Evolutionary conservation across 2,113 vertebrate genomes (phyloP), one percentile per base, ranked within the genome.

Genomic region (Ptychochromis oligacanthus): DNA sequence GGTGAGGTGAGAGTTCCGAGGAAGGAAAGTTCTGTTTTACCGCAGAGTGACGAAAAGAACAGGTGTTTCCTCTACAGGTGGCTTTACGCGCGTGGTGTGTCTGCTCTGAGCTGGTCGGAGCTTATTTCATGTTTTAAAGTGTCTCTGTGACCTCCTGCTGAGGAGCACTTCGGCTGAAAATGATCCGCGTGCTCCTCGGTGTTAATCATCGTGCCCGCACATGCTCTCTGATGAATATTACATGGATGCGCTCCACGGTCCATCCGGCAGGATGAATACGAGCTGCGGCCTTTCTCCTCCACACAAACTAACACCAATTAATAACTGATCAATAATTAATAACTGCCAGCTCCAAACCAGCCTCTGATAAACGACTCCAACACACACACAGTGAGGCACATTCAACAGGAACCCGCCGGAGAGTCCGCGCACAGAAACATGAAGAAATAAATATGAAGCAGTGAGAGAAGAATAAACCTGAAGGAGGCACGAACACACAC

Each of bases 131-230:
- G 4, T 31, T 31, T 4, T 31, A 31, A n/a, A n/a, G 28, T 62
- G 60, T 2, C 0, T 62, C 13, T 38, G 38, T 62, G 34, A 20
- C 28, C 28, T 31, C 28, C 28, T 31, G 28, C 28, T 31, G 28
- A 31, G 28, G 28, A 31, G 28, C 6, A n/a, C 38, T 46, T 38
- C 62, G 1, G 34, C 60, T 70, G 65, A 26, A 49, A 28, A n/a
- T 4, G 17, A 46, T 2, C 61, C 4, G 3, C 22, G 1, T 46
- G 26, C 31, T 34, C 67, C 0, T 15, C 1, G 9, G 28, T 11
- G 40, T 6, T 55, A 75, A 75, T n/a, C 28, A 0, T 52, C 72
- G 20, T 22, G 31, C 54, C 34, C 31, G 1, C 54, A 60, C 46
- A 7, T 75, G 43, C 24, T 46, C 46, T 36, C 5, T 80, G 40